These are phyloP conservation scores for Drosophila suboccidentalis DNA, from an alignment of 2,888 invertebrate species.

Conservation along the genomic window DNA sequence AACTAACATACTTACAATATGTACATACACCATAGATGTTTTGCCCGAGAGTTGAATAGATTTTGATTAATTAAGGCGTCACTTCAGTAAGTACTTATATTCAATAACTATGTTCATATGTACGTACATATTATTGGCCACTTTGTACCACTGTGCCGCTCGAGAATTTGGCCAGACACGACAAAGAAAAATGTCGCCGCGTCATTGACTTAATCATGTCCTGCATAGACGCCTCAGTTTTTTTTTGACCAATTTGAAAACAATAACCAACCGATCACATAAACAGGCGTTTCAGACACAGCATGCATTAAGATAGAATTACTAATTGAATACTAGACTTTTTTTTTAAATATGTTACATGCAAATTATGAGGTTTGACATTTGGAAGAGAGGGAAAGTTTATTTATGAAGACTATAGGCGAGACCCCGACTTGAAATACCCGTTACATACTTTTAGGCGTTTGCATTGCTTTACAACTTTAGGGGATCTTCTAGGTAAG, in stretches of 20 bases:
- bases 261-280: constrained; percentile 45
- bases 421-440: too few species aligned
- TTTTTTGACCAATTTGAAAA: constrained; percentile 42
- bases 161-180: constrained; percentile 35
- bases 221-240: constrained; percentile 34
- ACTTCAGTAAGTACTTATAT: constrained; percentile 1
- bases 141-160: constrained; percentile 36
- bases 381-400: too few species aligned
- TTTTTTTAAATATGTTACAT: too few species aligned
- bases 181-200: constrained; percentile 50
- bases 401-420: too few species aligned
- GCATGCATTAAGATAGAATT: constrained; percentile 5
- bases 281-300: constrained; percentile 7
- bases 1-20: not conserved
- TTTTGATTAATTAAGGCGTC: constrained; percentile 24
- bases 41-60: constrained; percentile 8
- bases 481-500: too few species aligned
- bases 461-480: too few species aligned
- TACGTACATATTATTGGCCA: not conserved
- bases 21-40: not conserved
- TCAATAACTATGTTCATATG: not conserved
- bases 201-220: constrained; percentile 49
- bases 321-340: not conserved
- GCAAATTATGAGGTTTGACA: too few species aligned
- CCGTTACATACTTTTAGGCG: too few species aligned